phyloP scores from a whole-genome alignment of 2,888 invertebrate species.

The Melitaea athalia region DNA sequence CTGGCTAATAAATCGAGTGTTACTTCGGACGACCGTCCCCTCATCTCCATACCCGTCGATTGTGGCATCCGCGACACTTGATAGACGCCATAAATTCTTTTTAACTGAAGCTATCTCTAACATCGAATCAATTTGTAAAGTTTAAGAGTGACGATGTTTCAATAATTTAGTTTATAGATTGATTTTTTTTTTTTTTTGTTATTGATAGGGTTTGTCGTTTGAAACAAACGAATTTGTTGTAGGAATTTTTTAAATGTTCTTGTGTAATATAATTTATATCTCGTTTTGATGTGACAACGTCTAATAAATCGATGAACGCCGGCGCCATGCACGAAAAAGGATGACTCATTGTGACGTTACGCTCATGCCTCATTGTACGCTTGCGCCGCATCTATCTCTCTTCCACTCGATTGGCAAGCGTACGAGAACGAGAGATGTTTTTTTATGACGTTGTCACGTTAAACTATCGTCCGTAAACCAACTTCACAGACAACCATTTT shows the following conservation, averaged over 20 bases:
- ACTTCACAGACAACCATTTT: no score
- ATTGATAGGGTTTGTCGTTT: not conserved
- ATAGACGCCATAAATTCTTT: conserved; percentile 28
- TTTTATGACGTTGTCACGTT: no score
- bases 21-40: conserved; percentile 24
- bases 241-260: not conserved
- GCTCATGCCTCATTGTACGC: no score
- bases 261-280: not conserved
- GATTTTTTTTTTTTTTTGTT: not conserved
- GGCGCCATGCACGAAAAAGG: no score
- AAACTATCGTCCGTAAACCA: no score
- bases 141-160: conserved; percentile 17
- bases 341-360: no score
- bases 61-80: conserved; percentile 21
- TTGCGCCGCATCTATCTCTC: no score
- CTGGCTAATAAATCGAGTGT: conserved; percentile 24
- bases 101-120: conserved; percentile 22
- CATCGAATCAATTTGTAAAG: conserved; percentile 33
- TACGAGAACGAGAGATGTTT: no score
- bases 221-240: no score
- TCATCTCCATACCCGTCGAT: conserved; percentile 31
- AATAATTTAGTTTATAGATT: conserved; percentile 4
- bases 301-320: no score
- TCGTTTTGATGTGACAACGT: no score
- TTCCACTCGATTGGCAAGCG: no score